Base-by-base conservation (phyloP, 2,797 vertebrate genomes). In the Gallirallus australis region DNA sequence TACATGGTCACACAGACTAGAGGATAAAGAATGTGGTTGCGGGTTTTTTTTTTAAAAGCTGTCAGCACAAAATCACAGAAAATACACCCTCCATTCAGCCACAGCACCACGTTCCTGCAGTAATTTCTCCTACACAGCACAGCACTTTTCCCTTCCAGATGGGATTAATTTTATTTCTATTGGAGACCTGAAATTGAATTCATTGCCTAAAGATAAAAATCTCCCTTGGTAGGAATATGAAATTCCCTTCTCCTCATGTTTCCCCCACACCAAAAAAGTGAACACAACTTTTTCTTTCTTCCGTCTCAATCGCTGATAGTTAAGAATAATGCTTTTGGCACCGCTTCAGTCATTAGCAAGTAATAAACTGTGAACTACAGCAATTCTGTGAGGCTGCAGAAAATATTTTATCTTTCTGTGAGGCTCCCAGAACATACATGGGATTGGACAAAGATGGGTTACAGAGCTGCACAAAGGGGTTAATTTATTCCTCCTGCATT, bases 161-260 rank as follows among this genome's bases (percentile, higher is more conserved):
- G 96, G 93, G 79, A 94, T 91, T 96, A 77, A 96, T 96, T 96
- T 96, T 71, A 92, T 93, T 97, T 96, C 96, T 85, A 81, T 20
- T 85, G 60, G 71, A 94, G 91, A 91, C 82, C 68, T 94, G 93
- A 96, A 93, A 97, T 81, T 96, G 86, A 92, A 97, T 96, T 96
- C 95, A 85, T 81, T 94, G 90, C 94, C 93, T 92, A 82, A 92
- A 96, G 96, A 96, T 97, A 97, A 97, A 97, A 93, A 96, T 97
- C 94, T 96, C 96, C 91, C 95, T 82, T 94, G 92, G 92, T 92
- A 96, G 86, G 70, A 91, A 95, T 84, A 97, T 79, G 83, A 78
- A 86, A 89, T 96, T 95, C 92, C 77, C 52, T 92, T 93, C 89
- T 95, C 75, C 95, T 96, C 92, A 84, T 93, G 88, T 94, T 97